A percentile compares a stretch with the other conserved stretches of the same genome.
These are phyloP conservation scores for Synergus gifuensis DNA, from an alignment of 2,888 invertebrate genomes.

Conservation along the genomic window DNA sequence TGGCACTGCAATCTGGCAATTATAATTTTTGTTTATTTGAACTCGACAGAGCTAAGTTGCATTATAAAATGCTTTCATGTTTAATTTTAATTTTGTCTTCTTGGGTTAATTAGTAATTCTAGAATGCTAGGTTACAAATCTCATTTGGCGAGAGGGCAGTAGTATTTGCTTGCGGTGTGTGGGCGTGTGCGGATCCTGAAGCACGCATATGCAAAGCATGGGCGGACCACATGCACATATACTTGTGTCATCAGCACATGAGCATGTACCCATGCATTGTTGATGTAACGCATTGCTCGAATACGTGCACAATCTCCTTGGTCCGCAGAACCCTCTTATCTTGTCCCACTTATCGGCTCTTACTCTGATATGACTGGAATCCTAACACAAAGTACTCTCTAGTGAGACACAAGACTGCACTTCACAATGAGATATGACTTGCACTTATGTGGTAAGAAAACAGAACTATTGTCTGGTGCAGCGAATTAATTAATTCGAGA, in stretches of 20 bases:
- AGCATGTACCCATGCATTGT: slow-evolving; percentile 50
- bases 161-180: slow-evolving; percentile 39
- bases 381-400: slow-evolving; percentile 35
- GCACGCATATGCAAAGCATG: slow-evolving; percentile 62
- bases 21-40: no score
- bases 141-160: slow-evolving; percentile 12
- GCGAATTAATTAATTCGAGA: no score
- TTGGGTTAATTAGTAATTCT: slow-evolving; percentile 20
- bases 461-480: no score
- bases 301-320: slow-evolving; percentile 53
- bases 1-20: no score
- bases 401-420: slow-evolving; percentile 51
- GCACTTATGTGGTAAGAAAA: no score
- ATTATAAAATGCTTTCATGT: not conserved
- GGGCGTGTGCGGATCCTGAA: slow-evolving; percentile 51
- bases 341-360: slow-evolving; percentile 60
- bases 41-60: not conserved
- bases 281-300: slow-evolving; percentile 50
- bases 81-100: not conserved
- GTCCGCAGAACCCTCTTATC: slow-evolving; percentile 60
- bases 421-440: slow-evolving; percentile 51
- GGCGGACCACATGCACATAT: slow-evolving; percentile 67
- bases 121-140: slow-evolving; percentile 33
- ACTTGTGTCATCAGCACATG: slow-evolving; percentile 68
- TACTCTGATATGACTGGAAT: slow-evolving; percentile 56